Evolutionary conservation across 2,797 vertebrate genomes (phyloP), one percentile per base, ranked within the genome.

Genomic region (Sphenodon punctatus): DNA sequence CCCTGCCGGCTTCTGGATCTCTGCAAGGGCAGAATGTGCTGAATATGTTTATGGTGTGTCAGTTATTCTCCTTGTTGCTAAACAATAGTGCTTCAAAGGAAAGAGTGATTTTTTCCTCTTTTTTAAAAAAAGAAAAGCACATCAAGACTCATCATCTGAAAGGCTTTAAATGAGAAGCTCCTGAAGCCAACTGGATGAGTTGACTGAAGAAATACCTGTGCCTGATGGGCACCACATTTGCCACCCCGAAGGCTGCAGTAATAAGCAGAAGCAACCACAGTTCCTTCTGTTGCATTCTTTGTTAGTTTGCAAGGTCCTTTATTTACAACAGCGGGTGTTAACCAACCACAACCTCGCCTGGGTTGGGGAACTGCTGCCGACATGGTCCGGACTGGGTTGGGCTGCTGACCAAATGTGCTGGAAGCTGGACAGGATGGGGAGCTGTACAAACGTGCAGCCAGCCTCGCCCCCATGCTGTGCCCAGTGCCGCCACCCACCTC

Each of bases 181-280:
- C n/a, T 87, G 69, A 38, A 88, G 80, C n/a, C 60, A 65, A 78
- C 30, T 55, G 14, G 71, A 76, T 49, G 32, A 65, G n/a, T 27
- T 65, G 81, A 39, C 42, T 51, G 67, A 67, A 38, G 65, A 88
- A 86, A 79, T 22, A 74, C 23, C 77, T 66, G 82, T 0, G 32
- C 6, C 53, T 34, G 19, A 34, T 34, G 20, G 2, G 56, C 70
- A 79, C 61, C 48, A n/a, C 71, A 66, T 85, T 73, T 88, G 79
- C 83, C 71, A 81, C 68, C 64, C 58, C 14, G 43, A 53, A 55
- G 72, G 39, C 80, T 64, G 25, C 41, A 82, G 51, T 56, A 84
- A 46, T 80, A 71, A 88, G 34, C 22, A 25, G n/a, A 22, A 65
- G 58, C 73, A 60, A 64, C 8, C 2, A 11, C 66, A 64, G 13